These are phyloP conservation scores for Trachythela sp. DNA, from an alignment of 64 coral and sea anemone species.

Conservation along the genomic window DNA sequence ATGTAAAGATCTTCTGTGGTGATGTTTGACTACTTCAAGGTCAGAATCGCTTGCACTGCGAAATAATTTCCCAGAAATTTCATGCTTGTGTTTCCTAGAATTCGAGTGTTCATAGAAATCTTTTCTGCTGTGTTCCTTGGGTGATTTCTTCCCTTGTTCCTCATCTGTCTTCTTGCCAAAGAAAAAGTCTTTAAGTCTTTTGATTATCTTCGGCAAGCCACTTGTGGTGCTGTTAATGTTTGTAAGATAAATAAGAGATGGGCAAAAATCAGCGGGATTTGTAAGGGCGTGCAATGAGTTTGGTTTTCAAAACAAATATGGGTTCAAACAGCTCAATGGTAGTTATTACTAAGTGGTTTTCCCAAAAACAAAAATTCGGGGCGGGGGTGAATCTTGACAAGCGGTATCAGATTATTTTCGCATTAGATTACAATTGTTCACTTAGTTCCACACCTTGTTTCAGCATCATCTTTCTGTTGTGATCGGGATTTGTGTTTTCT, in stretches of 20 bases:
- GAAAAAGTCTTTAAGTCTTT: background rate
- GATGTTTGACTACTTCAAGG: background rate
- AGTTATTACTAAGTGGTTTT: background rate
- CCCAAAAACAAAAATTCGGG: no score
- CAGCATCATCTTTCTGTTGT: background rate
- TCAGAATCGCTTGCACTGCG: conserved; percentile 16
- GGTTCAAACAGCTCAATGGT: background rate
- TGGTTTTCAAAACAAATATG: background rate
- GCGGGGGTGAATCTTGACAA: no score
- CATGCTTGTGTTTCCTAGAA: background rate
- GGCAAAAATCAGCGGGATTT: background rate
- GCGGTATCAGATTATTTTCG: no score
- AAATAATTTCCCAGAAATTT: conserved; percentile 14
- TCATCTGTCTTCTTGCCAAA: background rate
- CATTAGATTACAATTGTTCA: background rate
- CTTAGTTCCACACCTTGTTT: background rate
- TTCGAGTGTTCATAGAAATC: background rate
- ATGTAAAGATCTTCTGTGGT: background rate
- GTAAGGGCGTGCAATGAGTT: background rate
- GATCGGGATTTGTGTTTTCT: background rate
- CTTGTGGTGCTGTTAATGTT: background rate
- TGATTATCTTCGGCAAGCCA: background rate
- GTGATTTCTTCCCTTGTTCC: background rate
- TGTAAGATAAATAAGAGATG: background rate
- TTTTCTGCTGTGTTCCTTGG: background rate